A percentile compares a stretch with the other conserved stretches of the same genome.
Conservation (phyloP, 2,888 invertebrate genomes). For the Eupithecia abbreviata region DNA sequence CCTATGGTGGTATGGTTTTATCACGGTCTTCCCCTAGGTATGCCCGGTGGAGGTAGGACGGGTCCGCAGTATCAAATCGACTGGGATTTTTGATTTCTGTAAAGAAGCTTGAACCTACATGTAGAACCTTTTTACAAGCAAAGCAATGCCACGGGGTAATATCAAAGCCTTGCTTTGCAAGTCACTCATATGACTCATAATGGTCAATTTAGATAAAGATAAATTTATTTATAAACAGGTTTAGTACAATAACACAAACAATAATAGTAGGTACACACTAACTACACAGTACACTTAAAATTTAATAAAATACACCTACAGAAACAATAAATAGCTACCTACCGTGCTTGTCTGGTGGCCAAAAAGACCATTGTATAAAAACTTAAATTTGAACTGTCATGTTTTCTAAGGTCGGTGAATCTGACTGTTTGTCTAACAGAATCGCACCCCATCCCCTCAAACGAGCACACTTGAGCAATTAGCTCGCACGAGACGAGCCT, state of each 20-base stretch:
- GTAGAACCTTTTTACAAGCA: background rate
- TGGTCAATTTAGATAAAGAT: too few relatives aligned
- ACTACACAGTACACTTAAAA: too few relatives aligned
- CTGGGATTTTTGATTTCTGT: background rate
- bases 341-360: too few relatives aligned
- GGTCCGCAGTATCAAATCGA: too few relatives aligned
- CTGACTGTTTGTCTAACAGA: background rate
- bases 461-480: background rate
- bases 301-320: too few relatives aligned
- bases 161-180: background rate
- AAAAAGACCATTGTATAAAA: background rate
- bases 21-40: too few relatives aligned
- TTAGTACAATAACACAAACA: too few relatives aligned
- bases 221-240: too few relatives aligned
- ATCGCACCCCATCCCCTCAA: background rate
- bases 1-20: too few relatives aligned
- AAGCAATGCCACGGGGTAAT: background rate
- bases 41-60: too few relatives aligned
- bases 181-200: background rate
- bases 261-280: too few relatives aligned
- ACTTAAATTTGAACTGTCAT: background rate
- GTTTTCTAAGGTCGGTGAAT: background rate
- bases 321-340: too few relatives aligned
- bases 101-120: background rate
- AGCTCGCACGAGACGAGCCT: constrained; percentile 1